A percentile compares a stretch with the other conserved stretches of the same genome.
Conservation (phyloP, 2,797 vertebrate genomes). For the Benthosema pterotum region DNA sequence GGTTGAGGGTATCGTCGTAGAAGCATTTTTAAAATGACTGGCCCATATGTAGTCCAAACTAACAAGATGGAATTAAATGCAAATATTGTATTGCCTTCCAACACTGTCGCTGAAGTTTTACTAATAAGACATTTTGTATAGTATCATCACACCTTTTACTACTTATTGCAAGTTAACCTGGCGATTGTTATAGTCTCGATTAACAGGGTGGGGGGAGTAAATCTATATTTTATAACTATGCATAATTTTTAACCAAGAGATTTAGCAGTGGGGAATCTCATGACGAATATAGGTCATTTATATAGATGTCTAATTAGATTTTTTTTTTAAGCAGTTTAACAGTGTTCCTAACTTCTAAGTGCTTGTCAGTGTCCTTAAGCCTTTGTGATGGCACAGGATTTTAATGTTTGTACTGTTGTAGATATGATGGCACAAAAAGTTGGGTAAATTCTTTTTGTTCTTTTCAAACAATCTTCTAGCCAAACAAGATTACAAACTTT, state of each 20-base stretch:
- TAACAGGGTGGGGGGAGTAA: conserved; percentile 51
- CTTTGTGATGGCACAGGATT: conserved; percentile 71
- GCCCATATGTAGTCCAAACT: conserved; percentile 71
- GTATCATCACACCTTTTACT: conserved; percentile 56
- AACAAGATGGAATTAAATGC: conserved; percentile 69
- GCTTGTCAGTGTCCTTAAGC: conserved; percentile 67
- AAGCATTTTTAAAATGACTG: conserved; percentile 41
- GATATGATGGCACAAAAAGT: conserved; percentile 75
- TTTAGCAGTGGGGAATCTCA: conserved; percentile 74
- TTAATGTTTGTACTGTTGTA: conserved; percentile 67
- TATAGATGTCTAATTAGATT: conserved; percentile 70
- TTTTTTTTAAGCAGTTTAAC: conserved; percentile 67
- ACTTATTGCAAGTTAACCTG: conserved; percentile 58
- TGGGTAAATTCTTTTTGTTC: conserved; percentile 70
- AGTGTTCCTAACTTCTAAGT: conserved; percentile 75
- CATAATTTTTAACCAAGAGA: conserved; percentile 81
- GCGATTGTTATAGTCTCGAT: conserved; percentile 68
- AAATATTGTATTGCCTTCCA: conserved; percentile 76
- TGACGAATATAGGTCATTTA: conserved; percentile 68
- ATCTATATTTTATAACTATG: conserved; percentile 83
- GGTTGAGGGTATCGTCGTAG: conserved; percentile 58
- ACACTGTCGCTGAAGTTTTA: conserved; percentile 66
- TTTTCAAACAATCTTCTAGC: conserved; percentile 72
- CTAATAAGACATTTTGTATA: conserved; percentile 67
- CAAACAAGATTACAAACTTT: conserved; percentile 80